Base-by-base conservation (phyloP, 2,797 vertebrate genomes). In the Orestias chungarensis region DNA sequence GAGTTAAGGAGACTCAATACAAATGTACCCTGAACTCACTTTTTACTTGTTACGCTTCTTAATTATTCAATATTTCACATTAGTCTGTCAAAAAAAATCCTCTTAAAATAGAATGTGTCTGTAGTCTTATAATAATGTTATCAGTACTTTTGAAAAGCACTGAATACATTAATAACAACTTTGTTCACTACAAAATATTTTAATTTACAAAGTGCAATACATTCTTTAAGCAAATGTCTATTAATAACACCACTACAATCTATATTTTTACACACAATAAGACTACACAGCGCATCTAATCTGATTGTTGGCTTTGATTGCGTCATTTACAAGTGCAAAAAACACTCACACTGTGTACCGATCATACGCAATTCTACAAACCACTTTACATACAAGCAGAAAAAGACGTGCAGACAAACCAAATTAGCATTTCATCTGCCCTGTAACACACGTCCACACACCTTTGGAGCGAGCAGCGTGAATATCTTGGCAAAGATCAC, bases 401-500 rank as follows among this genome's bases (percentile, higher is more conserved):
- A 44, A 64, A 59, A 43, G 14, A 64, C 66, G 33, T 82, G 74
- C 78, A 33, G 17, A 73, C 33, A 64, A 6, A 68, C 65, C 0
- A 3, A 59, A 73, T 49, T 10, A 31, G 25, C 6, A 27, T 40
- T 15, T 15, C 59, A 7, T 25, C 55, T n/a, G 14, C 43, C 43
- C 62, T 23, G 2, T 11, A 57, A 75, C 52, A 84, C 55, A 57
- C 47, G 71, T 68, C 75, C 70, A 88, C 95, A 92, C 91, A 99
- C 98, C 97, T 98, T 96, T 23, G 97, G 94, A 52, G 94, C 91
- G 0, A 93, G 46, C 90, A 99, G 91, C 14, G 96, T 95, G 93
- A 96, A 97, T 82, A 99, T 93, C 92, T 99, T 99, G 84, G 94
- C 97, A 35, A 99, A 97, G 74, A 99, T 96, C 79, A 99, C 94